These are phyloP conservation scores for Nesogale talazaci DNA, from an alignment of 2,113 vertebrate species.

Conservation along the genomic window DNA sequence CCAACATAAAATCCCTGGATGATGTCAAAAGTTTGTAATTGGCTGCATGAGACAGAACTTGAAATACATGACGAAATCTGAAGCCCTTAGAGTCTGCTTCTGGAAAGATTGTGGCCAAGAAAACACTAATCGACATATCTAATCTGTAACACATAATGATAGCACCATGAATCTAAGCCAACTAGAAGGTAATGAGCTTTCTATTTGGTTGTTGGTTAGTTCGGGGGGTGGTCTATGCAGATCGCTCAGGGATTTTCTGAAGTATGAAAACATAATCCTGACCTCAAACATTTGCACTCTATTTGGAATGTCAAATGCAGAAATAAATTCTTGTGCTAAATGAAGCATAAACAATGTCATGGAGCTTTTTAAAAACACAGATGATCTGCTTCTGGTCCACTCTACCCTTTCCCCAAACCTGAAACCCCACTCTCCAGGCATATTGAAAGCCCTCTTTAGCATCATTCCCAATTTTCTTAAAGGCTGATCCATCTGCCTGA, in stretches of 20 bases:
- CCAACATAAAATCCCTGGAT: not conserved
- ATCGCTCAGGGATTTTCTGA: not conserved
- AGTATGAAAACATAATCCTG: not conserved
- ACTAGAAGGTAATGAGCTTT: not conserved
- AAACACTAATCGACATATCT: not conserved
- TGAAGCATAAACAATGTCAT: not conserved
- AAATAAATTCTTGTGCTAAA: not conserved
- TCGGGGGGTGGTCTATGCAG: not conserved
- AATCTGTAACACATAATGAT: not conserved
- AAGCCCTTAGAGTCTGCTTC: not conserved
- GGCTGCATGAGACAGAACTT: not conserved
- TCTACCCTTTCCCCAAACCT: not conserved
- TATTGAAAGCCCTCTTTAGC: not conserved
- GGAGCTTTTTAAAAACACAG: not conserved
- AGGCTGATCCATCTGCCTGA: not conserved
- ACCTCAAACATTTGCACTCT: not conserved
- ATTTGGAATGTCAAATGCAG: not conserved
- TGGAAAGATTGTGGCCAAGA: not conserved
- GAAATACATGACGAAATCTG: not conserved
- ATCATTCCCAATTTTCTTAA: constrained; percentile 1
- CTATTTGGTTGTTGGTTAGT: no score
- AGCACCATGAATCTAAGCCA: not conserved
- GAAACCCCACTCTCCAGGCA: not conserved
- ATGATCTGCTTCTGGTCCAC: not conserved
- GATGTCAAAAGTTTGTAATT: not conserved